phyloP scores from a whole-genome alignment of 1,140 invertebrate genomes.

The Bradysia coprophila region DNA sequence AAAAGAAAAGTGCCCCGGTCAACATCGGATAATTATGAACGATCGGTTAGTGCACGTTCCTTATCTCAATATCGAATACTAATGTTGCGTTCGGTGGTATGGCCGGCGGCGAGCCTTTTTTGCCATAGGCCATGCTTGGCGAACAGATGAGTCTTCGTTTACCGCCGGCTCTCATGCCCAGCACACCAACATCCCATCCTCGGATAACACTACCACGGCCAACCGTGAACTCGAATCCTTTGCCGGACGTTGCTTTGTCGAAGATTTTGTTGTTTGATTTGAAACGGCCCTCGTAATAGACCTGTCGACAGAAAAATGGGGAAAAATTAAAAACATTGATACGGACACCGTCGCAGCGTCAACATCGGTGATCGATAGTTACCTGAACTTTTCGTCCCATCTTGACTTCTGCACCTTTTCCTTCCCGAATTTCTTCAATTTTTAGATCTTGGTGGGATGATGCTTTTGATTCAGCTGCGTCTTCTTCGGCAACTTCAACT shows the following conservation, averaged over 20 bases:
- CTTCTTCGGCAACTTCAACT: constrained; percentile 1
- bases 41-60: constrained; percentile 60
- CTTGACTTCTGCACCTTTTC: constrained; percentile 57
- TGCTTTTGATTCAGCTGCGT: constrained; percentile 6
- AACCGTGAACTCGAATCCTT: constrained; percentile 69
- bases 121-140: constrained; percentile 66
- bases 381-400: constrained; percentile 48
- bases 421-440: constrained; percentile 57
- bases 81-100: constrained; percentile 72
- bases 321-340: not conserved
- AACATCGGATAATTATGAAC: no score
- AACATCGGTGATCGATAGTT: constrained; percentile 1
- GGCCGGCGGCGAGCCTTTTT: constrained; percentile 55
- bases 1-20: no score
- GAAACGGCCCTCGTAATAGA: constrained; percentile 61
- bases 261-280: constrained; percentile 69
- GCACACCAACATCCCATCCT: constrained; percentile 77
- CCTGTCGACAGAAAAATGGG: constrained; percentile 15
- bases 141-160: constrained; percentile 73
- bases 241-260: constrained; percentile 47
- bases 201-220: constrained; percentile 75
- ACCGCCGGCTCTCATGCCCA: constrained; percentile 84
- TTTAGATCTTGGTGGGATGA: constrained; percentile 48
- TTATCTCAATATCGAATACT: constrained; percentile 76
- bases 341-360: not conserved